phyloP scores from a whole-genome alignment of 2,113 vertebrate species.

The Corythornis madagascariensis region DNA sequence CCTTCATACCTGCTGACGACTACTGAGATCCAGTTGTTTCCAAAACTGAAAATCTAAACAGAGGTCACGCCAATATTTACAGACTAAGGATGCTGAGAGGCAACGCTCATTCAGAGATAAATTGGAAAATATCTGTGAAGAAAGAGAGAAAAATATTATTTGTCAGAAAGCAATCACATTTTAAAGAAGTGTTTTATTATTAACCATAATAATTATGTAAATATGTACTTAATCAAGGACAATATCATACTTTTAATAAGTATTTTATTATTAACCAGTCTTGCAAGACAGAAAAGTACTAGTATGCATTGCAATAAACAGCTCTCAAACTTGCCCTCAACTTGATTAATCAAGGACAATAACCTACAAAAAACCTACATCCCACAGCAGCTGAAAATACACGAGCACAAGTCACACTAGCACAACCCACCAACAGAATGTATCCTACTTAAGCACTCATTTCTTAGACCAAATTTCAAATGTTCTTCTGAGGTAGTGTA shows the following conservation, averaged over 20 bases:
- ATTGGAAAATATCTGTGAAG: slow-evolving; percentile 91
- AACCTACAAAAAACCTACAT: background rate
- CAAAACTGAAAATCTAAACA: slow-evolving; percentile 99
- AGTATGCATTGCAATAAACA: background rate
- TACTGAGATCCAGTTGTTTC: slow-evolving; percentile 98
- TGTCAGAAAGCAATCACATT: background rate
- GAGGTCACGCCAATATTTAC: slow-evolving; percentile 98
- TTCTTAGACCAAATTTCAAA: background rate
- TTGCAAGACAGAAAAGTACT: background rate
- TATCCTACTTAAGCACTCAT: background rate
- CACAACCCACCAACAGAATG: background rate
- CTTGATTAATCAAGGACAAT: background rate
- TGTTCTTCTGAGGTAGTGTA: background rate
- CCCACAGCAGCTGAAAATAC: background rate
- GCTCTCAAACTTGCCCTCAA: background rate
- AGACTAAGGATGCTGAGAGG: slow-evolving; percentile 94
- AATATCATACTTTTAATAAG: background rate
- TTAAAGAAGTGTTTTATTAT: background rate
- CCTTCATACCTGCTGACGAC: slow-evolving; percentile 90
- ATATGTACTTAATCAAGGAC: too few relatives aligned
- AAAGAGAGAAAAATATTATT: background rate
- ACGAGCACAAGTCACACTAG: background rate
- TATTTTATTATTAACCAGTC: background rate
- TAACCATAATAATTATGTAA: background rate
- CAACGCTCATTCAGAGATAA: slow-evolving; percentile 95